Evolutionary conservation across 2,797 vertebrate genomes (phyloP).

Genomic region (Brotogeris chrysoptera): DNA sequence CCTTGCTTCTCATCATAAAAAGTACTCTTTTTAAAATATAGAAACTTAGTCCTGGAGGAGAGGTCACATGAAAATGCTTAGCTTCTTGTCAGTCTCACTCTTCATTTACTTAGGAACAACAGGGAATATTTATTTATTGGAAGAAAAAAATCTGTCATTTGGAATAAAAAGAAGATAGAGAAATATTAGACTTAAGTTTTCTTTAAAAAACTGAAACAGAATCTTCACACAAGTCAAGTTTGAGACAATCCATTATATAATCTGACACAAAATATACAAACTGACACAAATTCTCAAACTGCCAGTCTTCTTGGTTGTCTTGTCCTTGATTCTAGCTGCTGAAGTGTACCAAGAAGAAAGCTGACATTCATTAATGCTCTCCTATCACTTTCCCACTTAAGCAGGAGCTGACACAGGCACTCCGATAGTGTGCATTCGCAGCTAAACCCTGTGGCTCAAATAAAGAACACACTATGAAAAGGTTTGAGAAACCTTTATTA

Average conservation of each 20-base stretch:
- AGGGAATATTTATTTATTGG: neutral
- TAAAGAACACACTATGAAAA: neutral
- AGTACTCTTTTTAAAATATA: neutral
- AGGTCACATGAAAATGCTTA: neutral
- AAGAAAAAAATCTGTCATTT: neutral
- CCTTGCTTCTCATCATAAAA: neutral
- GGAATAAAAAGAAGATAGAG: neutral
- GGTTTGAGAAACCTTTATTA: neutral
- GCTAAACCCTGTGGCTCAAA: neutral
- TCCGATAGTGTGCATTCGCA: neutral
- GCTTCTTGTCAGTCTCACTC: neutral
- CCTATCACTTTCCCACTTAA: neutral
- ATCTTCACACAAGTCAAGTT: neutral
- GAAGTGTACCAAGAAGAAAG: neutral
- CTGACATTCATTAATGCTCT: neutral
- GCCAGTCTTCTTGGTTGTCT: neutral
- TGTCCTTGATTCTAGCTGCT: neutral
- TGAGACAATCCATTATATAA: neutral
- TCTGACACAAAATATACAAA: neutral
- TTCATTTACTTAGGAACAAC: neutral
- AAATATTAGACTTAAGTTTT: neutral
- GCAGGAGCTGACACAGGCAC: neutral
- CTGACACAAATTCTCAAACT: neutral
- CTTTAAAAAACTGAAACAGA: neutral
- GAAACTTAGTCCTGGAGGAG: neutral